Evolutionary conservation across 2,888 invertebrate genomes (phyloP).

Genomic region (Hypomecis punctinalis): DNA sequence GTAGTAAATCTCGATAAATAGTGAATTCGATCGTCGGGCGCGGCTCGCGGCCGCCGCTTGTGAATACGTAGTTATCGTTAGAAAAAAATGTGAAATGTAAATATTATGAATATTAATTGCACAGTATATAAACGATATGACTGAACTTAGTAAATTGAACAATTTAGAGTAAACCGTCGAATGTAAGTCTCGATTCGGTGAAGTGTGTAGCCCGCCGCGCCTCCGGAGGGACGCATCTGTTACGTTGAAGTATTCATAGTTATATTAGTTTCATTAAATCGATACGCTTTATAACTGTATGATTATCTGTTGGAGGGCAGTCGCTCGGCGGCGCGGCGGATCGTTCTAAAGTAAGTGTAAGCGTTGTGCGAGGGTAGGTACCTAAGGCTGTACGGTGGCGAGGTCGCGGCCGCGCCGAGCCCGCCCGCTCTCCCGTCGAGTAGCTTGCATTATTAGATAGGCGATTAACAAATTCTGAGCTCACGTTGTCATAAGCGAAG

Average conservation of each 20-base stretch:
- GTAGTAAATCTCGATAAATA: conserved; percentile 65
- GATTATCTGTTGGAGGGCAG: conserved; percentile 56
- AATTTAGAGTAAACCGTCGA: conserved; percentile 69
- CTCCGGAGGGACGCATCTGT: conserved; percentile 55
- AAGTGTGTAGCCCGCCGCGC: conserved; percentile 61
- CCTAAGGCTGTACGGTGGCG: conserved; percentile 70
- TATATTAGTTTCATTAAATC: conserved; percentile 72
- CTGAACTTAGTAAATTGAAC: conserved; percentile 71
- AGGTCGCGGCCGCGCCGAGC: conserved; percentile 62
- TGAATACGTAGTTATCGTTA: conserved; percentile 73
- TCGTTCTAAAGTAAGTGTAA: conserved; percentile 68
- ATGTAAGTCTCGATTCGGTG: conserved; percentile 65
- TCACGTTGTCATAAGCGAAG: conserved; percentile 73
- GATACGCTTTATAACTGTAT: conserved; percentile 80
- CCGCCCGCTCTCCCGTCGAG: conserved; percentile 62
- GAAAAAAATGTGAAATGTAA: conserved; percentile 67
- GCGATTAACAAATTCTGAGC: conserved; percentile 82
- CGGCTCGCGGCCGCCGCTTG: conserved; percentile 59
- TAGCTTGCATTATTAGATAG: conserved; percentile 81
- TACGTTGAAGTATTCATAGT: conserved; percentile 63
- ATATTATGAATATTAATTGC: conserved; percentile 62
- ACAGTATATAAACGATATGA: conserved; percentile 76
- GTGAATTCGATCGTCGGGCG: conserved; percentile 56
- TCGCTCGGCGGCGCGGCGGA: conserved; percentile 59
- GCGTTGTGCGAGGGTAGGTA: conserved; percentile 65